Percentiles rank a stretch among this genome's conserved stretches.
Conservation (phyloP, 2,888 invertebrate species). For the Drosophila sordidapex region DNA sequence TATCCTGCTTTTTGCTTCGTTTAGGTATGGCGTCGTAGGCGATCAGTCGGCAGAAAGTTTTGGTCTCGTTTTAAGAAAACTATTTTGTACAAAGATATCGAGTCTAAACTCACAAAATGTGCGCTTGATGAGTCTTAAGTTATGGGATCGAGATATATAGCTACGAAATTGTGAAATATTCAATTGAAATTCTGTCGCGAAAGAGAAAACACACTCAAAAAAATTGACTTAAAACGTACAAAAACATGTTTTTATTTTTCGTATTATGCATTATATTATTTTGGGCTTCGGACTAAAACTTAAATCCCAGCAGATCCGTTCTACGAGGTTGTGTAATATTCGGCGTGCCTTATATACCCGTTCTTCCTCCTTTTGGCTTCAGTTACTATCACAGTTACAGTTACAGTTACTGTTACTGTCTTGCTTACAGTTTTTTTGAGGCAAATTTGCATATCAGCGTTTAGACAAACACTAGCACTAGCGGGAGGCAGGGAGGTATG, state of each 20-base stretch:
- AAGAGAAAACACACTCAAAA: too few species aligned
- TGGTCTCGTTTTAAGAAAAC: too few species aligned
- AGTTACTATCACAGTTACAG: not conserved
- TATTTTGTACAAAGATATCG: not conserved
- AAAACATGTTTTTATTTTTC: too few species aligned
- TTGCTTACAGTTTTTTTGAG: not conserved
- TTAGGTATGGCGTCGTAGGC: too few species aligned
- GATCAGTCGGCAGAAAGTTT: too few species aligned
- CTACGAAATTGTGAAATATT: not conserved
- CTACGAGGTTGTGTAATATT: too few species aligned
- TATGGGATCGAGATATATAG: not conserved
- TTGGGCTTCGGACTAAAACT: too few species aligned
- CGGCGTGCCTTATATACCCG: too few species aligned
- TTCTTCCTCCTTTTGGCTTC: too few species aligned
- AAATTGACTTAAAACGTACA: too few species aligned
- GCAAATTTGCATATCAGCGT: not conserved
- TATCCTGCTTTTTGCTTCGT: not conserved
- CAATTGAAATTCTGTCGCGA: not conserved
- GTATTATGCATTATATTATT: too few species aligned
- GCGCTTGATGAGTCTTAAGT: not conserved
- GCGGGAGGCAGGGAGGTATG: not conserved
- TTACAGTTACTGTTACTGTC: constrained; percentile 9
- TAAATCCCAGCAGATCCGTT: too few species aligned
- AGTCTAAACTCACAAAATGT: not conserved
- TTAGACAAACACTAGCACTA: not conserved